Conservation (phyloP, 2,113 vertebrate species). For the Microtus ochrogaster region DNA sequence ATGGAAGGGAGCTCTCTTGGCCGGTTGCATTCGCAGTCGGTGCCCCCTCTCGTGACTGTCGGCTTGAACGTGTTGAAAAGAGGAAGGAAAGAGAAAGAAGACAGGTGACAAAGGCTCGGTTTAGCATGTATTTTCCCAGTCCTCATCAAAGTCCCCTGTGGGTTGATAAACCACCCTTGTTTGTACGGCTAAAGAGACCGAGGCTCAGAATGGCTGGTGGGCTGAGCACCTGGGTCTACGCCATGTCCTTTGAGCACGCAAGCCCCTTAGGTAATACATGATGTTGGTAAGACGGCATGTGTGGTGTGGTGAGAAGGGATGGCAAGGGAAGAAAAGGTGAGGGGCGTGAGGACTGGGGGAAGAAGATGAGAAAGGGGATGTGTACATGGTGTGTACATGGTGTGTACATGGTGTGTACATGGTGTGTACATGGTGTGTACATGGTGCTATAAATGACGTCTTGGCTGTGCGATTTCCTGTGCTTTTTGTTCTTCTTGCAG, state of each 20-base stretch:
- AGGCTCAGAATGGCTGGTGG: neutral
- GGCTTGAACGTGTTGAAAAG: neutral
- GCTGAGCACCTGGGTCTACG: neutral
- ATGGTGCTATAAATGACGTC: neutral
- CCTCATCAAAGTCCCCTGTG: neutral
- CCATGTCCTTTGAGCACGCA: neutral
- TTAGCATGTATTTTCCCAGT: neutral
- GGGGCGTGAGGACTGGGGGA: neutral
- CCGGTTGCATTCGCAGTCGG: neutral
- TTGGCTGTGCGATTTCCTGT: neutral
- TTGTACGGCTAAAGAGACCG: neutral
- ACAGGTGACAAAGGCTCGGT: neutral
- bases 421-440: too few relatives aligned
- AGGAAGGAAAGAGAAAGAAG: neutral
- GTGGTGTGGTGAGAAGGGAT: neutral
- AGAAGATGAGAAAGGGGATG: neutral
- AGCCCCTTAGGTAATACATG: neutral
- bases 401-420: too few relatives aligned
- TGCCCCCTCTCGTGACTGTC: neutral
- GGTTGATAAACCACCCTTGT: neutral
- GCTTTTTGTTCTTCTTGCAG: neutral
- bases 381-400: neutral
- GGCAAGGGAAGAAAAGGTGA: neutral
- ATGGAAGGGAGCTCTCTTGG: neutral
- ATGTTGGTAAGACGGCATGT: neutral